phyloP scores from a whole-genome alignment of 2,113 vertebrate species.

The Neolamprologus ventralis region DNA sequence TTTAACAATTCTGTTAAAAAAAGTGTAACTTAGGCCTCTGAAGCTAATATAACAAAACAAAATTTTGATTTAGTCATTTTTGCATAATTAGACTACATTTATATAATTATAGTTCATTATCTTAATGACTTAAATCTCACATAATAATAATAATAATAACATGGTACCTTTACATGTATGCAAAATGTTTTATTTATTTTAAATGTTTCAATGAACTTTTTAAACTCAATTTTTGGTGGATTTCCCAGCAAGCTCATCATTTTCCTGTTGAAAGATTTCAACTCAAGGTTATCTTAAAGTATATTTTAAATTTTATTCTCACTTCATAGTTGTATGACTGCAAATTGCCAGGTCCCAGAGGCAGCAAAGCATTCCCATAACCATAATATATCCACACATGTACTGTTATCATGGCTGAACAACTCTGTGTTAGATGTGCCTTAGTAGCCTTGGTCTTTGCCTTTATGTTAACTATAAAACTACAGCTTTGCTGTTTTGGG shows the following conservation, averaged over 20 bases:
- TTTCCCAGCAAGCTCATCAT: neutral
- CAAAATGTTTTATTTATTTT: neutral
- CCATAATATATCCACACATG: neutral
- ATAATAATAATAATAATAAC: neutral
- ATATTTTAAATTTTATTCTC: neutral
- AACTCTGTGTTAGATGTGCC: neutral
- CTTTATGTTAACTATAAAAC: neutral
- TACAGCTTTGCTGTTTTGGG: neutral
- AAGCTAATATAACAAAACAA: neutral
- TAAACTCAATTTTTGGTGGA: neutral
- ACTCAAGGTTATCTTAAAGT: neutral
- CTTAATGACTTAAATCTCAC: neutral
- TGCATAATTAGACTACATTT: neutral
- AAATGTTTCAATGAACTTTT: neutral
- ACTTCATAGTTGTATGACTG: neutral
- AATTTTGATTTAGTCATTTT: neutral
- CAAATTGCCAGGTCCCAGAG: neutral
- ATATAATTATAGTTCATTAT: neutral
- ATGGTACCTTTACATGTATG: neutral
- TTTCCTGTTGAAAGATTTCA: neutral
- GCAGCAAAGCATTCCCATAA: neutral
- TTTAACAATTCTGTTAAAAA: neutral
- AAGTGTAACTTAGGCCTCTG: neutral
- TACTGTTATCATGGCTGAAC: neutral
- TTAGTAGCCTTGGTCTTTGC: neutral